Conservation (phyloP, 2,797 vertebrate species). For the Peromyscus melanophrys region DNA sequence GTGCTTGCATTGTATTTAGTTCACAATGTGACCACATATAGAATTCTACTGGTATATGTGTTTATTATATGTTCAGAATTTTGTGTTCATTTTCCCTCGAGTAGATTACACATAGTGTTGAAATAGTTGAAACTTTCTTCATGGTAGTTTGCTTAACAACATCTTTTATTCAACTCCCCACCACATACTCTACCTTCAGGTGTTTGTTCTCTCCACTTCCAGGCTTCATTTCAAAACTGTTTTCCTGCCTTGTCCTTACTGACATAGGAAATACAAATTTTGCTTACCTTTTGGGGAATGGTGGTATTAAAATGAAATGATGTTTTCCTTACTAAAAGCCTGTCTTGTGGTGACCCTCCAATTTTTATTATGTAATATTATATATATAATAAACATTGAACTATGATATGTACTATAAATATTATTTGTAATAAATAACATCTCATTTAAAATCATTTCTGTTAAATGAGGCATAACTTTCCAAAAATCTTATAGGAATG, state of each 20-base stretch:
- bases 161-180: too few species aligned
- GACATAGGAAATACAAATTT: not conserved
- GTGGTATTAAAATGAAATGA: not conserved
- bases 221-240: not conserved
- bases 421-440: not conserved
- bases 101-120: not conserved
- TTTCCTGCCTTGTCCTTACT: not conserved
- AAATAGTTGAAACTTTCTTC: not conserved
- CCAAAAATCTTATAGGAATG: not conserved
- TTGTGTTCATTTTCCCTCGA: not conserved
- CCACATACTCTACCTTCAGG: not conserved
- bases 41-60: too few species aligned
- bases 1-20: not conserved
- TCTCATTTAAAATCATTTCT: slow-evolving; percentile 8
- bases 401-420: not conserved
- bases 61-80: too few species aligned
- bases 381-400: not conserved
- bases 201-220: not conserved
- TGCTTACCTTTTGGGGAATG: not conserved
- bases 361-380: not conserved
- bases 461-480: not conserved
- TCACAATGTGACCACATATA: not conserved
- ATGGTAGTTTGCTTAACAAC: not conserved
- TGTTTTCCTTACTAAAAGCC: not conserved
- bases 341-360: not conserved